Percentiles rank a stretch among this genome's conserved stretches.
Conservation (phyloP, 2,888 invertebrate species). For the Melieria picta region DNA sequence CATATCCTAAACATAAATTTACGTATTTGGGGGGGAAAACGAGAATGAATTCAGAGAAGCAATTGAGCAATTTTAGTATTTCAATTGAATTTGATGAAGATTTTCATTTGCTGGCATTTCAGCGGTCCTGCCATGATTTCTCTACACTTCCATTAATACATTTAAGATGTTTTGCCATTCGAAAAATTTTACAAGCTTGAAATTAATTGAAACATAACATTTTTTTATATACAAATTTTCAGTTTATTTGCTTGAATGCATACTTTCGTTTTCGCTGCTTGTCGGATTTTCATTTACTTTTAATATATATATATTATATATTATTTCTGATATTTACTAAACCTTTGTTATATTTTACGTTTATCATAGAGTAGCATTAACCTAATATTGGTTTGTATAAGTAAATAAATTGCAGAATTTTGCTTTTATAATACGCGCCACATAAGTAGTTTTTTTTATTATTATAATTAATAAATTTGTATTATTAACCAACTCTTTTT, state of each 20-base stretch:
- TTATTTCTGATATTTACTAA: conserved; percentile 39
- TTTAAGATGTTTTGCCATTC: too few species aligned
- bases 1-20: too few species aligned
- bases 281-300: conserved; percentile 34
- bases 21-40: too few species aligned
- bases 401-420: conserved; percentile 17
- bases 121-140: too few species aligned
- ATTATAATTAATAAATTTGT: conserved; percentile 13
- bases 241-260: conserved; percentile 45
- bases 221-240: conserved; percentile 52
- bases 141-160: too few species aligned
- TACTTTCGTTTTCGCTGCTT: conserved; percentile 45
- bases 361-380: conserved; percentile 39
- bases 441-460: conserved; percentile 17
- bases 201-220: conserved; percentile 32
- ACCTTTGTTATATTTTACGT: conserved; percentile 27
- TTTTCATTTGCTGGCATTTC: too few species aligned
- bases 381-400: conserved; percentile 36
- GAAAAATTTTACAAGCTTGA: too few species aligned
- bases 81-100: too few species aligned
- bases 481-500: conserved; percentile 3
- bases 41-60: too few species aligned
- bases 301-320: conserved; percentile 40
- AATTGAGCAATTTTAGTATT: too few species aligned
- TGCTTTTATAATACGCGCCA: conserved; percentile 17